Evolutionary conservation across 2,888 invertebrate genomes (phyloP).

Genomic region (Ochlodes sylvanus): DNA sequence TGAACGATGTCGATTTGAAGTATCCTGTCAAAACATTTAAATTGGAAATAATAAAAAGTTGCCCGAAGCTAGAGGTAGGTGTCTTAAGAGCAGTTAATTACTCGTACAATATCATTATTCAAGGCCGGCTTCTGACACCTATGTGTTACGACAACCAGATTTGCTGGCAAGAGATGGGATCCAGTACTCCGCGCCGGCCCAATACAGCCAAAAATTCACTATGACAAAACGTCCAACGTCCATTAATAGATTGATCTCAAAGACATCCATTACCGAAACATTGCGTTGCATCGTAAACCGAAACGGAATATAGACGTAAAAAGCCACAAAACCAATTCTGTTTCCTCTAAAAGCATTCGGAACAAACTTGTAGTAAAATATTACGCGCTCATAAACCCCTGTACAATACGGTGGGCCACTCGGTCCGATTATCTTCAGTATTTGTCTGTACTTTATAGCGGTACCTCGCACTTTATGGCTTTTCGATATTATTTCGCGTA

Average conservation of each 20-base stretch:
- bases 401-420: conserved; percentile 76
- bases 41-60: too few species aligned
- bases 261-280: not conserved
- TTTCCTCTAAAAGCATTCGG: conserved; percentile 63
- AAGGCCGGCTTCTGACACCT: too few species aligned
- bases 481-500: conserved; percentile 82
- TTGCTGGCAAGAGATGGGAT: too few species aligned
- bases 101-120: too few species aligned
- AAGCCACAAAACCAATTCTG: conserved; percentile 45
- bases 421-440: conserved; percentile 76
- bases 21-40: too few species aligned
- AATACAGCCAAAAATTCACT: too few species aligned
- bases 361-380: conserved; percentile 77
- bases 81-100: too few species aligned
- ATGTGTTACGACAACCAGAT: too few species aligned
- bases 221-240: too few species aligned
- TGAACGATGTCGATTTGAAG: too few species aligned
- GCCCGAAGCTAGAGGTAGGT: too few species aligned
- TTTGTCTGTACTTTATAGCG: conserved; percentile 82
- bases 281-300: conserved; percentile 15
- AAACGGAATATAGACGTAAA: conserved; percentile 19
- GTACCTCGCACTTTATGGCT: conserved; percentile 72
- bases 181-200: too few species aligned
- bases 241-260: conserved; percentile 11
- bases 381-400: conserved; percentile 76